Evolutionary conservation across 2,888 invertebrate genomes (phyloP), one percentile per base, ranked within the genome.

Genomic region (Cremastobaeus sp.): DNA sequence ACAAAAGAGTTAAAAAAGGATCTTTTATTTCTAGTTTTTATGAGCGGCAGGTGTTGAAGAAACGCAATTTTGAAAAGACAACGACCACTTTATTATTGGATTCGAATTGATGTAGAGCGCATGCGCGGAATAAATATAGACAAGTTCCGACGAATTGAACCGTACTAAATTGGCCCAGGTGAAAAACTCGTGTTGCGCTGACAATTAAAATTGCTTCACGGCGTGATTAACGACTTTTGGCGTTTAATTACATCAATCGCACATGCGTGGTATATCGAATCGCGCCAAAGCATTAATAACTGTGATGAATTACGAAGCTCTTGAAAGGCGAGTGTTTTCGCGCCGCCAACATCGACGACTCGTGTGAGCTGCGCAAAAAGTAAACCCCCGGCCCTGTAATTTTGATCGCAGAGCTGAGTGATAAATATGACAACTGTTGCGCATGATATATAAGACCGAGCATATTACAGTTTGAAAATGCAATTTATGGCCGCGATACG

Each of bases 351-450:
- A 17, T 14, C 1, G 15, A 28, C 17, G 39, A 54, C 41, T 11
- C 55, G 21, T 21, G 41, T 21, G 20, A 6, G 41, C 2, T 5
- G 8, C 20, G 11, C 11, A 20, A 21, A 57, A 66, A 57, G 45
- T n/a, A 45, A 66, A 57, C n/a, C 30, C 11, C 11, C 17, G 21
- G 39, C 32, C 47, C 35, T 47, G 39, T 41, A 48, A 50, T 57
- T 66, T 57, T 48, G 66, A 57, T 48, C 48, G 12, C 41, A 28
- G 21, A 9, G 1, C 21, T 43, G 30, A 48, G 47, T 66, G 59
- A 68, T 68, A 59, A 68, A 68, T 68, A 57, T 50, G 68, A 68
- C 57, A 59, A 50, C 35, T 57, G 57, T 52, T 43, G 68, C 34
- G 32, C 34, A 21, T 32, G 43, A 57, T 59, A 48, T 68, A 50